Base-by-base conservation (phyloP, 92 coral and sea anemone genomes). In the Phenganax stokvisi region DNA sequence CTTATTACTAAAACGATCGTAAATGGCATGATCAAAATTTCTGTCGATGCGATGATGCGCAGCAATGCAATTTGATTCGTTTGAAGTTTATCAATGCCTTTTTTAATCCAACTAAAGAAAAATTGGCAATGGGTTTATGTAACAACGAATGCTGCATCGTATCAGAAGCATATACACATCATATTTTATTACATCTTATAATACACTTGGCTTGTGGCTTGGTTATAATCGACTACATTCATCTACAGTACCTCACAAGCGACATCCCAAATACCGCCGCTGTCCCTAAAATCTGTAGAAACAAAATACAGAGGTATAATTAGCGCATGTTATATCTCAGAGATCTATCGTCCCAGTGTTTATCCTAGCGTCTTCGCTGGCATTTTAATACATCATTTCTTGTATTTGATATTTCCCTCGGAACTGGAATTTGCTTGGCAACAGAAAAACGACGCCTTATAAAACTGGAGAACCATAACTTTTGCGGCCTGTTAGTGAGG, bases 1-100 rank as follows among this genome's bases (percentile, higher is more conserved):
- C 98, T 92, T 57, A 94, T 84, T 77, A 83, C 89, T 96, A 94
- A 90, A 20, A 90, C 82, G 65, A 94, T 86, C 64, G 92, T 93
- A 44, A 96, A 90, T 37, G 98, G 98, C 98, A 94, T 94, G 12
- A 94, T 82, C 97, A 94, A 90, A 73, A 94, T 94, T 82, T 94
- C 98, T 58, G 98, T 94, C 71, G 97, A 94, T 51, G 98, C 98
- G 77, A 94, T 90, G 74, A 92, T 89, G 83, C 98, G 87, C 81
- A 94, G 71, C 29, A 94, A 75, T 27, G 92, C 92, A 71, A 92
- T 97, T 80, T 94, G 98, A 68, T 94, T 87, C 1, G 88, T 69
- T 76, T 94, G 96, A 71, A 92, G 89, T 75, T 94, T 94, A 47
- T 90, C 92, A 74, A 94, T 89, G 79, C 92, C 97, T 47, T 68